Base-by-base conservation (phyloP, 2,113 vertebrate species). In the Chrysemys picta region DNA sequence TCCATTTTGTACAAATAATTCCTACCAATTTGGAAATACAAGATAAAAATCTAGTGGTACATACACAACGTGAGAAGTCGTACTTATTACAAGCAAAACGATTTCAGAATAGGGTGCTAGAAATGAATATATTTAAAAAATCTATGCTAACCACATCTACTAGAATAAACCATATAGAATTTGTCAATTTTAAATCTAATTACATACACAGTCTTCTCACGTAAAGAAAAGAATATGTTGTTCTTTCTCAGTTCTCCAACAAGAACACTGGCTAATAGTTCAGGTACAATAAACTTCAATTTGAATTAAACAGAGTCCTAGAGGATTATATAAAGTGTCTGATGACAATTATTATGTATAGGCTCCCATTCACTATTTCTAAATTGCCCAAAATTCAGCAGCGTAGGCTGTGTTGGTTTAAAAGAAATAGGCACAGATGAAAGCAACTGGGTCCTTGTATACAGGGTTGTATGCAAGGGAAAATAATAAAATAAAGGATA, bases 341-440 rank as follows among this genome's bases (percentile, higher is more conserved):
- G 96, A 93, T 91, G 97, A 93, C 95, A 95, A 93, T 95, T 95
- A 96, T 96, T 93, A 93, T 95, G 89, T 95, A 65, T 79, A 17
- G 10, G 85, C 59, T 95, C 95, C 93, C 93, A 96, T 95, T 97
- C 96, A 89, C 94, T 87, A 11, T 52, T 13, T 81, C 96, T 95
- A 94, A 97, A 96, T 95, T 96, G 96, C 94, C 87, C 75, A 4
- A 95, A 90, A 96, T 97, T 97, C 96, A 96, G n/a, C 81, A 50
- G 79, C 82, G 80, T 83, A 6, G 9, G 87, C 89, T 93, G 84
- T 75, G 25, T 85, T 95, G 90, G 65, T 95, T 95, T 95, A 95
- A 10, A 52, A 94, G 90, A 8, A 94, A 87, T 10, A 94, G 65
- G 87, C 92, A 79, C 38, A 81, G 87, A 25, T 84, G 65, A 59